Evolutionary conservation across 2,888 invertebrate species (phyloP).

Genomic region (Malthinus seriepunctatus): DNA sequence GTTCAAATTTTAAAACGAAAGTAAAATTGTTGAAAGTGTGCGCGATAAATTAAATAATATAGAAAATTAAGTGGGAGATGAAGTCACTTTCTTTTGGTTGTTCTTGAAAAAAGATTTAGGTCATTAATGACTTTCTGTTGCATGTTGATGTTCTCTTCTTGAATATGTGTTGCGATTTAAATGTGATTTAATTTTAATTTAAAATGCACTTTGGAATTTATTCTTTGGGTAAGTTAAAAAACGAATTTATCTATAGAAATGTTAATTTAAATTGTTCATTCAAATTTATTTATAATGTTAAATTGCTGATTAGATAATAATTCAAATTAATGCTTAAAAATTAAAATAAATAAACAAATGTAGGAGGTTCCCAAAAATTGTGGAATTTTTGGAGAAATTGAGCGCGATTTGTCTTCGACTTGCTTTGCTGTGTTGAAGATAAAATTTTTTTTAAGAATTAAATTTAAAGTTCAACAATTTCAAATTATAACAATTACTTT

Average conservation of each 20-base stretch:
- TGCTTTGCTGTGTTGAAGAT: too few relatives aligned
- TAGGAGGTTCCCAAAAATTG: too few relatives aligned
- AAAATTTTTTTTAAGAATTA: too few relatives aligned
- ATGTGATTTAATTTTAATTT: conserved; percentile 20
- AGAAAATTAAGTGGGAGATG: conserved; percentile 46
- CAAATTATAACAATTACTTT: too few relatives aligned
- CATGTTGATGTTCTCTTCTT: conserved; percentile 28
- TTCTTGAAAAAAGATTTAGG: conserved; percentile 51
- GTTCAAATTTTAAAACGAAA: conserved; percentile 42
- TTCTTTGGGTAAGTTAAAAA: conserved; percentile 25
- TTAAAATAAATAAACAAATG: too few relatives aligned
- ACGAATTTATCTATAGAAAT: not conserved
- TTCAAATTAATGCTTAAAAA: too few relatives aligned
- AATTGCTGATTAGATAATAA: too few relatives aligned
- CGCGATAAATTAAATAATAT: conserved; percentile 47
- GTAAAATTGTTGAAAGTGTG: conserved; percentile 49
- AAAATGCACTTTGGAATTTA: conserved; percentile 31
- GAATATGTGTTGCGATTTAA: conserved; percentile 19
- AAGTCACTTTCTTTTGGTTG: conserved; percentile 52
- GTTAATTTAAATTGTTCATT: not conserved
- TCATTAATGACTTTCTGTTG: conserved; percentile 50
- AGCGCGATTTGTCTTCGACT: not conserved
- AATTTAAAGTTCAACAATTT: too few relatives aligned
- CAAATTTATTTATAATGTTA: not conserved
- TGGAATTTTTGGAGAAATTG: not conserved